Evolutionary conservation across 2,888 invertebrate species (phyloP), one percentile per base, ranked within the genome.

Genomic region (Lasioglossum figueresi): DNA sequence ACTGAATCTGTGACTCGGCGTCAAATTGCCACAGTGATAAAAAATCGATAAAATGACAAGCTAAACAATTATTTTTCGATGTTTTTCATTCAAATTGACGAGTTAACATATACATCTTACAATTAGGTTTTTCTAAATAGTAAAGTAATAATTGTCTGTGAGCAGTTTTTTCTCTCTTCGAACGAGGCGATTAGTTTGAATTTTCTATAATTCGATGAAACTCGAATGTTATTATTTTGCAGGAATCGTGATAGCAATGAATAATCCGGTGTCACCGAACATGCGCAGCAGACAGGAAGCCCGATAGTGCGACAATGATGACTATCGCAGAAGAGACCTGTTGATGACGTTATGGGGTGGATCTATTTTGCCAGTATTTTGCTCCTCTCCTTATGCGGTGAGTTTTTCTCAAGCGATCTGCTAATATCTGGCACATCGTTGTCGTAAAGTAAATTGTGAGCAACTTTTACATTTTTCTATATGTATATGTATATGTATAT

Each of bases 301-400:
- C 70, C 81, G 83, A 83, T 89, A 85, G 85, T 86, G 80, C 76
- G 79, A 86, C 89, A 89, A 87, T 68, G 86, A 90, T 85, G 88
- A 86, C 86, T 79, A 71, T 79, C 77, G 73, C 34, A 74, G 88
- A 82, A 83, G 81, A 84, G 82, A 92, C 91, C 92, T 95, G 95
- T 94, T 95, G 95, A 95, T 95, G 94, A 94, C 94, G 95, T 94
- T 92, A 95, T 95, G 95, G 95, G 95, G 95, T 95, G 95, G 95
- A 95, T 95, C 92, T 93, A 95, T 89, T 93, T 95, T 90, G 93
- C 94, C 91, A 94, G 94, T 92, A 93, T 95, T 90, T 93, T 95
- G 93, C 94, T 95, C 93, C 95, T 94, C 94, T 95, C 93, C 93
- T 95, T 93, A 94, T 95, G 91, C 92, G 95, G 91, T 95, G 95